Evolutionary conservation across 2,888 invertebrate species (phyloP).

Genomic region (Hanleya hanleyi): DNA sequence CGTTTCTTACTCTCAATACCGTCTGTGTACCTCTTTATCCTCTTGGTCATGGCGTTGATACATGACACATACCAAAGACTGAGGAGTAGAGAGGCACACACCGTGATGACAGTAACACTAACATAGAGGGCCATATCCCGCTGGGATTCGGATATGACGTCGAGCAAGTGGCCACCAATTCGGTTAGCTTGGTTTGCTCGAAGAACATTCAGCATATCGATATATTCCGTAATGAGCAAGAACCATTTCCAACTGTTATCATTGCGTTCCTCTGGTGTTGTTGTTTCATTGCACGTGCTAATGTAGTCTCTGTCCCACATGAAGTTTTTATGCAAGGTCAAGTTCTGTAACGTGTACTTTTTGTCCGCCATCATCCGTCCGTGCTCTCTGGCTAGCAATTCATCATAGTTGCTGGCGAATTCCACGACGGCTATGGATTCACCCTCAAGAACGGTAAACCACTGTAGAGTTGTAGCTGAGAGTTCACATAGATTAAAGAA

Average conservation of each 20-base stretch:
- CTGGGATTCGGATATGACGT: neutral
- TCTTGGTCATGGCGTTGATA: neutral
- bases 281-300: neutral
- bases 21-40: neutral
- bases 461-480: neutral
- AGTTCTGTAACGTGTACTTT: neutral
- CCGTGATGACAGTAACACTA: neutral
- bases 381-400: neutral
- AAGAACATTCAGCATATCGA: neutral
- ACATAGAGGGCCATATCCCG: neutral
- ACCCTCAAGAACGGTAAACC: constrained; percentile 2
- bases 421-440: neutral
- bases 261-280: neutral
- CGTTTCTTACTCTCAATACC: neutral
- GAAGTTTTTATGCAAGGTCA: neutral
- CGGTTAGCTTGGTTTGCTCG: neutral
- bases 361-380: neutral
- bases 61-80: constrained; percentile 6
- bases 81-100: neutral
- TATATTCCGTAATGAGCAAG: neutral
- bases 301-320: neutral
- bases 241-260: neutral
- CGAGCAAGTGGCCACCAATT: neutral
- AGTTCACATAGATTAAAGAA: neutral
- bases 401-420: neutral